A percentile compares a stretch with the other conserved stretches of the same genome.
Conservation (phyloP, 2,113 vertebrate species). For the Melanotaenia duboulayi region DNA sequence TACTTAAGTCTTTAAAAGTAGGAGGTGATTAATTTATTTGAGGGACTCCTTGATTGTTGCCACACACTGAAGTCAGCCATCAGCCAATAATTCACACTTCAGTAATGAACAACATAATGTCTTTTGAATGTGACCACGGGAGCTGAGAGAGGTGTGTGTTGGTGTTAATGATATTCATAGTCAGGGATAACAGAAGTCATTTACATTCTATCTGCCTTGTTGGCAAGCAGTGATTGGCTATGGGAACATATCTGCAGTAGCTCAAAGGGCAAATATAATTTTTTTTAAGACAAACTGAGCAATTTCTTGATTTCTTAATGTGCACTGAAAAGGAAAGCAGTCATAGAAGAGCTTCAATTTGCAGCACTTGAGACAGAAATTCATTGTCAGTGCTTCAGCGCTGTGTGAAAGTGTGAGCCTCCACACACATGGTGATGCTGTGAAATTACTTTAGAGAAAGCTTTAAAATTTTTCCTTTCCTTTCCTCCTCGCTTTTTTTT, state of each 20-base stretch:
- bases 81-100: slow-evolving; percentile 59
- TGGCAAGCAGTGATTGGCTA: neutral
- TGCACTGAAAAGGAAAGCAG: slow-evolving; percentile 34
- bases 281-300: slow-evolving; percentile 27
- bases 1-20: neutral
- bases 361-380: slow-evolving; percentile 32
- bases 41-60: neutral
- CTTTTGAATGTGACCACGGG: slow-evolving; percentile 20
- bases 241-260: neutral
- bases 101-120: slow-evolving; percentile 49
- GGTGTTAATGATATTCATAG: slow-evolving; percentile 52
- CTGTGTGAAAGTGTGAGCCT: slow-evolving; percentile 42
- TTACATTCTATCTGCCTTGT: slow-evolving; percentile 42
- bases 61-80: slow-evolving; percentile 24
- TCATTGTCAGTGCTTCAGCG: slow-evolving; percentile 17
- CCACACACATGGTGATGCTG: slow-evolving; percentile 34
- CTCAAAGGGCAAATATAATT: slow-evolving; percentile 10
- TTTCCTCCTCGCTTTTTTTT: slow-evolving; percentile 1
- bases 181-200: slow-evolving; percentile 42
- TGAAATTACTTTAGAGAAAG: slow-evolving; percentile 39
- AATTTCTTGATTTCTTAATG: slow-evolving; percentile 31
- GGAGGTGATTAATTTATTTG: slow-evolving; percentile 17
- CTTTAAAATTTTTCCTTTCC: slow-evolving; percentile 26
- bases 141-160: slow-evolving; percentile 31
- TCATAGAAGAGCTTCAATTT: slow-evolving; percentile 40